These are phyloP conservation scores for Parazoanthus darwini DNA, from an alignment of 92 coral and sea anemone genomes.

Conservation along the genomic window DNA sequence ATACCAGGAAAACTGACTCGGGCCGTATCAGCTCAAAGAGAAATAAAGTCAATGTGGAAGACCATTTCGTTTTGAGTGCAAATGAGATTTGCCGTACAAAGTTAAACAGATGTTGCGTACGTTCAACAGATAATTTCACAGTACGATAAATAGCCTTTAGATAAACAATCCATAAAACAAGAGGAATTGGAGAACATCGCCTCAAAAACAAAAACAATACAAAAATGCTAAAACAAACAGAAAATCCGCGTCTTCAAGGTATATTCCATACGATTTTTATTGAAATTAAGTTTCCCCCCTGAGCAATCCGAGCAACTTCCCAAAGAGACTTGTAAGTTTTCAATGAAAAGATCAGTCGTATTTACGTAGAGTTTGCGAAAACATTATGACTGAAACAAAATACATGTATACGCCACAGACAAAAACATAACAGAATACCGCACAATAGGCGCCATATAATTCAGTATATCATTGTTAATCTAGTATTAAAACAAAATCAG, in stretches of 20 bases:
- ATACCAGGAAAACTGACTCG: not conserved
- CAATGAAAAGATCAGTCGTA: no score
- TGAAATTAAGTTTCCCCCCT: not conserved
- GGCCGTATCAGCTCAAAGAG: not conserved
- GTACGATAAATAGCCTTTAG: not conserved
- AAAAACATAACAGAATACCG: not conserved
- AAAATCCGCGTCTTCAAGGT: not conserved
- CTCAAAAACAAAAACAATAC: not conserved
- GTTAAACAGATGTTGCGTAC: not conserved
- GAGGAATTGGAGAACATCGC: not conserved
- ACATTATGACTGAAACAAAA: not conserved
- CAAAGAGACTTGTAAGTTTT: not conserved
- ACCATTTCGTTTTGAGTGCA: not conserved
- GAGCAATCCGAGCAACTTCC: not conserved
- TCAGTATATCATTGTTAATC: not conserved
- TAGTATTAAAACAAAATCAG: not conserved
- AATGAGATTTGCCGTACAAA: not conserved
- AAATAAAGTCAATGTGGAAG: not conserved
- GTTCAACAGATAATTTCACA: not conserved
- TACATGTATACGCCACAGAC: not conserved
- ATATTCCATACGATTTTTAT: not conserved
- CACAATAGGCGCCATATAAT: not conserved
- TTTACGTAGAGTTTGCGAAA: no score
- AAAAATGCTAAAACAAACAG: not conserved
- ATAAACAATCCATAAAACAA: not conserved